Percentiles rank a stretch among this genome's conserved stretches.
phyloP scores from a whole-genome alignment of 2,888 invertebrate species.

The Ophion ellenae region DNA sequence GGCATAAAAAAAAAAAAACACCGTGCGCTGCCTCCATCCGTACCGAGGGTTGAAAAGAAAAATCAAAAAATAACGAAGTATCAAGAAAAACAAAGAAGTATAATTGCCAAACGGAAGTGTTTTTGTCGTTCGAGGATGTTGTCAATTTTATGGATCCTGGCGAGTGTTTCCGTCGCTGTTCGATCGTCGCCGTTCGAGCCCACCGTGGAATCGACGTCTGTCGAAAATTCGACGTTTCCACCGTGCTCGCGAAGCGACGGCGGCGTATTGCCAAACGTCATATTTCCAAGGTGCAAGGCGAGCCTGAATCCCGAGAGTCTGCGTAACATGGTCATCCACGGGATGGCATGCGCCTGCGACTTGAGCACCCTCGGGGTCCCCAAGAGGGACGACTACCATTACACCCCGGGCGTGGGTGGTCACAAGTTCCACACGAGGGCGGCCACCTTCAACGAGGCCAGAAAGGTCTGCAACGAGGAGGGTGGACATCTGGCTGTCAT shows the following conservation, averaged over 20 bases:
- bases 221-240: conserved; percentile 30
- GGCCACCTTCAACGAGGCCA: conserved; percentile 76
- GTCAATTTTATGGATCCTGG: conserved; percentile 4
- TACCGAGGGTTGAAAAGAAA: neutral
- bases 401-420: conserved; percentile 75
- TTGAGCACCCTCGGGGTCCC: conserved; percentile 65
- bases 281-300: conserved; percentile 68
- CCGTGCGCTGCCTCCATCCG: neutral
- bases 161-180: conserved; percentile 9
- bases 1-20: conserved; percentile 9
- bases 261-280: conserved; percentile 63
- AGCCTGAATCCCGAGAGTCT: conserved; percentile 56
- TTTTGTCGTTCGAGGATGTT: neutral
- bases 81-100: neutral
- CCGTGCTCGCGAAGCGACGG: conserved; percentile 56
- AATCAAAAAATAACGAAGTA: neutral
- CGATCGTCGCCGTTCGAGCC: neutral
- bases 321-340: conserved; percentile 71
- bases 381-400: conserved; percentile 77
- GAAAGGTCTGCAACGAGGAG: conserved; percentile 78
- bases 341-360: conserved; percentile 77
- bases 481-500: conserved; percentile 77
- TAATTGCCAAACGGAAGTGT: neutral
- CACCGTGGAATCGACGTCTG: conserved; percentile 26
- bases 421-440: conserved; percentile 78